phyloP scores from a whole-genome alignment of 92 coral and sea anemone genomes.

The Plumapathes pennacea region DNA sequence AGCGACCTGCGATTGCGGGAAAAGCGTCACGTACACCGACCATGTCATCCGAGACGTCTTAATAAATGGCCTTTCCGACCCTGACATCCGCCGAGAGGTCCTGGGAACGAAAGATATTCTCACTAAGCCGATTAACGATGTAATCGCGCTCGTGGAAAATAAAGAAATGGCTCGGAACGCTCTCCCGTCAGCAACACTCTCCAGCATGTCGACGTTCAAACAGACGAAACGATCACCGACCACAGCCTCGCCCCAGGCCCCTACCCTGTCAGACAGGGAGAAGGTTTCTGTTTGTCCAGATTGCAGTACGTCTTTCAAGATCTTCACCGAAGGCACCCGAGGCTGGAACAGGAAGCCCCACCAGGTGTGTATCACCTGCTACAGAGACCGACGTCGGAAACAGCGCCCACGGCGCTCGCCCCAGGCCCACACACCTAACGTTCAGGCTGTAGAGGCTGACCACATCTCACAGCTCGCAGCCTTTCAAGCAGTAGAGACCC shows the following conservation, averaged over 20 bases:
- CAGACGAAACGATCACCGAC: slow-evolving; percentile 3
- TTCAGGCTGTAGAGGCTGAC: slow-evolving; percentile 33
- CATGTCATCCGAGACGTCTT: slow-evolving; percentile 44
- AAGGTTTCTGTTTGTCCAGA: slow-evolving; percentile 40
- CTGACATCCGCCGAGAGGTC: slow-evolving; percentile 54
- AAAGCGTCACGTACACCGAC: slow-evolving; percentile 29
- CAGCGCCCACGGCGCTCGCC: slow-evolving; percentile 16
- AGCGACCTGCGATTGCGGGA: slow-evolving; percentile 41
- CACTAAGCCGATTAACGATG: slow-evolving; percentile 41
- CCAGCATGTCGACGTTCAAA: slow-evolving; percentile 40
- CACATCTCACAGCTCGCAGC: slow-evolving; percentile 47
- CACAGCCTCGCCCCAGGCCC: slow-evolving; percentile 2
- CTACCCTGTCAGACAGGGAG: slow-evolving; percentile 12
- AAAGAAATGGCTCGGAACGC: slow-evolving; percentile 66
- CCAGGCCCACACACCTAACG: slow-evolving; percentile 13
- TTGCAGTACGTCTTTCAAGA: slow-evolving; percentile 22
- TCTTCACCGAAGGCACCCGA: slow-evolving; percentile 62
- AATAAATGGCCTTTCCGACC: slow-evolving; percentile 44
- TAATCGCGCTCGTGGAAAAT: slow-evolving; percentile 51
- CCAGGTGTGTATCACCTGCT: slow-evolving; percentile 49
- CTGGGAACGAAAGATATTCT: slow-evolving; percentile 36
- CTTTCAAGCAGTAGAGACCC: neutral
- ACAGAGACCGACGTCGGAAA: slow-evolving; percentile 16
- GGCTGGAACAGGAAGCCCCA: slow-evolving; percentile 57
- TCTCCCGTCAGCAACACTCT: slow-evolving; percentile 55